phyloP scores from a whole-genome alignment of 2,113 vertebrate species.

The Sander vitreus region DNA sequence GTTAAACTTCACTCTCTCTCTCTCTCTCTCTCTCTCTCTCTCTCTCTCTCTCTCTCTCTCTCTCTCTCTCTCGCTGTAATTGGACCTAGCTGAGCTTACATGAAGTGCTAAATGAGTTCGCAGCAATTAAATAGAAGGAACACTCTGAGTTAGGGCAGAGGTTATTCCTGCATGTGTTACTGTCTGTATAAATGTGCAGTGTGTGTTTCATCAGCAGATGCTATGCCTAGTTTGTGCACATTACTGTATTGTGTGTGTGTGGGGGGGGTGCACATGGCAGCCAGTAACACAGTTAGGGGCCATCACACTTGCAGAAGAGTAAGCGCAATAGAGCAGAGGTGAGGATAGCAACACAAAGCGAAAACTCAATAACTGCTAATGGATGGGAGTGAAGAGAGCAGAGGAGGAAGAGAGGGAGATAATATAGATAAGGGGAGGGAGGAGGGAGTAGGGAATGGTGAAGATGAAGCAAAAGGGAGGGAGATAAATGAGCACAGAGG shows the following conservation, averaged over 20 bases:
- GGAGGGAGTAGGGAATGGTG: conserved; percentile 28
- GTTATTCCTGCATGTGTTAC: conserved; percentile 37
- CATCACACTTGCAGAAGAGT: conserved; percentile 41
- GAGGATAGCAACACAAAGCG: conserved; percentile 57
- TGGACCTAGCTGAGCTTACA: conserved; percentile 78
- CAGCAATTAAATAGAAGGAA: conserved; percentile 70
- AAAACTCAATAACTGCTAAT: conserved; percentile 67
- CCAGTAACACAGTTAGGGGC: conserved; percentile 21
- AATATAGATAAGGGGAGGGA: conserved; percentile 17
- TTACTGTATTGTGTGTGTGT: background rate
- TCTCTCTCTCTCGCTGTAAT: conserved; percentile 64
- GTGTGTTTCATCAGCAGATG: conserved; percentile 10
- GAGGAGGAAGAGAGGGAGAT: conserved; percentile 22
- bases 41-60: no score
- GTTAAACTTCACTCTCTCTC: conserved; percentile 44
- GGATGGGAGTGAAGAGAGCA: conserved; percentile 38
- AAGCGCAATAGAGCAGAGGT: conserved; percentile 41
- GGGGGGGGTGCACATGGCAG: background rate
- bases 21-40: no score
- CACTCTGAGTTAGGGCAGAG: conserved; percentile 61
- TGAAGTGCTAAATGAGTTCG: conserved; percentile 78
- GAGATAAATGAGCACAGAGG: background rate
- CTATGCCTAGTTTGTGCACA: background rate
- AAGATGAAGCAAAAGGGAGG: conserved; percentile 23
- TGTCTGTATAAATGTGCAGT: conserved; percentile 14